A percentile compares a stretch with the other conserved stretches of the same genome.
Evolutionary conservation across 2,888 invertebrate genomes (phyloP).

Genomic region (Folsomia candida): DNA sequence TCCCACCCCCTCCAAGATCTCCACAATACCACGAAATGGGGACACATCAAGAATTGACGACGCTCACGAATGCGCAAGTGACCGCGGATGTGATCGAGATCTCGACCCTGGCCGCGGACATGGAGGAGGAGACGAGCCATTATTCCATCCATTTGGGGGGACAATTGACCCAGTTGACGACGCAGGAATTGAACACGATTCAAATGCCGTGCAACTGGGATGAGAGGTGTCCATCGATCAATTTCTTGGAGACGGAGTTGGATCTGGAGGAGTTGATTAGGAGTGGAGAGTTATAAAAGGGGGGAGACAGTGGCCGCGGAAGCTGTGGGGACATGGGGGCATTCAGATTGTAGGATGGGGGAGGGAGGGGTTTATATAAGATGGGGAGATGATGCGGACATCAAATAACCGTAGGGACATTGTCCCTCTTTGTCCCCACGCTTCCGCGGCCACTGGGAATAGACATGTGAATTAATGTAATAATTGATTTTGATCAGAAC

Average conservation of each 20-base stretch:
- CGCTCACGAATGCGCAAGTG: constrained; percentile 24
- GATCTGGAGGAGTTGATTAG: constrained; percentile 47
- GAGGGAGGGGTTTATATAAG: too few relatives aligned
- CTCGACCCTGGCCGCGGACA: constrained; percentile 12
- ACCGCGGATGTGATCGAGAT: constrained; percentile 19
- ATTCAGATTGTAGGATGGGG: too few relatives aligned
- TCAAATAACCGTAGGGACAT: too few relatives aligned
- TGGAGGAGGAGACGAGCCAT: constrained; percentile 31
- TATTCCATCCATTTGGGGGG: constrained; percentile 31
- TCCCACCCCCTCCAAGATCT: background rate
- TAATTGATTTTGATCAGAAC: too few relatives aligned
- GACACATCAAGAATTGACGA: constrained; percentile 19
- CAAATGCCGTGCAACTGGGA: constrained; percentile 27
- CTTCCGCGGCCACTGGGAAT: too few relatives aligned
- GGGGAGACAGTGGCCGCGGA: too few relatives aligned
- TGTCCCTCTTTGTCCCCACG: too few relatives aligned
- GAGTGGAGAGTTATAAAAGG: constrained; percentile 41
- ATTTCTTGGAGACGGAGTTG: constrained; percentile 43
- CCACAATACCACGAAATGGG: background rate
- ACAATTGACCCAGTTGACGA: constrained; percentile 10
- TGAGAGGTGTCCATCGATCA: constrained; percentile 31
- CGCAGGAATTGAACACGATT: constrained; percentile 1
- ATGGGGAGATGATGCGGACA: too few relatives aligned
- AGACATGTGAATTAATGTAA: too few relatives aligned
- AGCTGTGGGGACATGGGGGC: too few relatives aligned